A percentile compares a stretch with the other conserved stretches of the same genome.
phyloP scores from a whole-genome alignment of 2,113 vertebrate genomes.

The Kryptolebias marmoratus region DNA sequence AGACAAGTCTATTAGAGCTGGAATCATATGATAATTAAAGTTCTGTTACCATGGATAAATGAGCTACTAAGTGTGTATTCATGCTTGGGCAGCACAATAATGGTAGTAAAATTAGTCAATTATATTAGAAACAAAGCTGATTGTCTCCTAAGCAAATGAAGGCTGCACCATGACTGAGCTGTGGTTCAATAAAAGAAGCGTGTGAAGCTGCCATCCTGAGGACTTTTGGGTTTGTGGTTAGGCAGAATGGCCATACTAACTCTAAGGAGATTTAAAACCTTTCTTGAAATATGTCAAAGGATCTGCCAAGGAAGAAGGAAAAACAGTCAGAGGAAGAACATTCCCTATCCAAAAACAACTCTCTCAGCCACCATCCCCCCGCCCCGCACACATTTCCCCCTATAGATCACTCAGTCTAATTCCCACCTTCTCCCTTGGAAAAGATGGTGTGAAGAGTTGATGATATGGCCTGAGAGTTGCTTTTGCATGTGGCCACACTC shows the following conservation, averaged over 20 bases:
- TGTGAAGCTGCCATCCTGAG: slow-evolving; percentile 13
- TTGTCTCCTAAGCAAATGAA: background rate
- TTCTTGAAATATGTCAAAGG: slow-evolving; percentile 25
- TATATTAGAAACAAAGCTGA: background rate
- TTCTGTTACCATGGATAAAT: background rate
- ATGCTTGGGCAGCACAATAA: background rate
- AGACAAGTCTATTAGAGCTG: background rate
- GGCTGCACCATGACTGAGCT: background rate
- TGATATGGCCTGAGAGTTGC: slow-evolving; percentile 46
- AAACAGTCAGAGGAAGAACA: slow-evolving; percentile 41
- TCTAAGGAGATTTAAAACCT: slow-evolving; percentile 47
- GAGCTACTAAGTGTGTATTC: background rate
- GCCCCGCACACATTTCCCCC: slow-evolving; percentile 24
- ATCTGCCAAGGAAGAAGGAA: slow-evolving; percentile 39
- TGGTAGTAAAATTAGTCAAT: background rate
- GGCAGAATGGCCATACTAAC: background rate
- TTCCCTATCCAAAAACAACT: slow-evolving; percentile 69
- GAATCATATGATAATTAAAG: background rate
- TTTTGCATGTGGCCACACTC: slow-evolving; percentile 67
- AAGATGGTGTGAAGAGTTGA: background rate
- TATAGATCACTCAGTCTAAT: background rate
- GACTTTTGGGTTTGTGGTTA: background rate
- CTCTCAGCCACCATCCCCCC: slow-evolving; percentile 11
- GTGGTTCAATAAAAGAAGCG: background rate
- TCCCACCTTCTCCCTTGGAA: background rate